These are phyloP conservation scores for Distichodus sexfasciatus DNA, from an alignment of 2,797 vertebrate genomes.

Conservation along the genomic window DNA sequence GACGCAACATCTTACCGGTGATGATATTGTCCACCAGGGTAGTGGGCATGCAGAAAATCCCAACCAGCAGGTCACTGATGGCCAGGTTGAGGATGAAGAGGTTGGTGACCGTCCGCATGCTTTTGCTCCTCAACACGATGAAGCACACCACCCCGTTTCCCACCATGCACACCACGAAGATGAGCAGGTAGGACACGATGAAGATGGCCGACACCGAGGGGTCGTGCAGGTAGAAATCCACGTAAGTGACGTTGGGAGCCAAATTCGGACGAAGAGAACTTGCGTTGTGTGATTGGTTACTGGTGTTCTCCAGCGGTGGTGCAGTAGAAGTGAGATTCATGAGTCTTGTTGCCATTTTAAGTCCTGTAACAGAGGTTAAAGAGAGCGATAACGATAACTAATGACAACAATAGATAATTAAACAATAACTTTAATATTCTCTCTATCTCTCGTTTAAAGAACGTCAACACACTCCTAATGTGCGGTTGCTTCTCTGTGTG, in stretches of 20 bases:
- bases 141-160: slow-evolving; percentile 88
- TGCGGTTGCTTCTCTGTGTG: no score
- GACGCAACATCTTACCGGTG: slow-evolving; percentile 74
- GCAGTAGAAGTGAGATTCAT: slow-evolving; percentile 29
- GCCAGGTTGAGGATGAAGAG: slow-evolving; percentile 93
- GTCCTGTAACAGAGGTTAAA: slow-evolving; percentile 2
- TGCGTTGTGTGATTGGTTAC: slow-evolving; percentile 45
- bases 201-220: slow-evolving; percentile 79
- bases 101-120: slow-evolving; percentile 89
- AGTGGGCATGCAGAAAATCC: slow-evolving; percentile 94
- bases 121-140: slow-evolving; percentile 78
- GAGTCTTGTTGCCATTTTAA: slow-evolving; percentile 17
- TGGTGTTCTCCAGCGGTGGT: not conserved
- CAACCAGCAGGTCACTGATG: slow-evolving; percentile 89
- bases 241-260: slow-evolving; percentile 76
- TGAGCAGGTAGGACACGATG: slow-evolving; percentile 85
- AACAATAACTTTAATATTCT: no score
- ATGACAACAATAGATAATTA: not conserved
- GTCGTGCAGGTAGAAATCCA: slow-evolving; percentile 87
- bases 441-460: no score
- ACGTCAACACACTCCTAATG: no score
- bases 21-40: slow-evolving; percentile 92
- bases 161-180: slow-evolving; percentile 89
- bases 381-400: not conserved
- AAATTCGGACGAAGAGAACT: slow-evolving; percentile 40